Conservation (phyloP, 1,140 invertebrate species). For the Dolichoris vasculosae region DNA sequence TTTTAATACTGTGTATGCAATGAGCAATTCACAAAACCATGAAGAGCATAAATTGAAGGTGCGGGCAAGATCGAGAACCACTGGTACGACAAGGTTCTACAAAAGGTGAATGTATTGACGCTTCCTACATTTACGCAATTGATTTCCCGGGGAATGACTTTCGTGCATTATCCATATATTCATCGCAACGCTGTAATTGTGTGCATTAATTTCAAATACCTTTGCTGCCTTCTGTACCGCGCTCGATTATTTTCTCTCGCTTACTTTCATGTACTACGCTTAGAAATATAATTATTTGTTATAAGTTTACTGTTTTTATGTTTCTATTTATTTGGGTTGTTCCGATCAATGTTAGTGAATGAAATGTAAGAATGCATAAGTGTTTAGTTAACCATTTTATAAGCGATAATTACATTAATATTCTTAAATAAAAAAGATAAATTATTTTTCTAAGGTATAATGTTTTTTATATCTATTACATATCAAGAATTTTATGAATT, state of each 20-base stretch:
- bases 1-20: too few species aligned
- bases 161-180: conserved; percentile 59
- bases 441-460: not conserved
- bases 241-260: not conserved
- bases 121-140: conserved; percentile 73
- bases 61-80: conserved; percentile 59
- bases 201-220: not conserved
- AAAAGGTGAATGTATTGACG: conserved; percentile 73
- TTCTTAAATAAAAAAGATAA: not conserved
- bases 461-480: not conserved
- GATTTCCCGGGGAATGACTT: conserved; percentile 62
- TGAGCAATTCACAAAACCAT: not conserved
- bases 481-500: not conserved
- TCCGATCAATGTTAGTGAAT: not conserved
- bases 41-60: not conserved
- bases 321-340: not conserved
- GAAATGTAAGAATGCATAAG: not conserved
- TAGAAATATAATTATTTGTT: conserved; percentile 56
- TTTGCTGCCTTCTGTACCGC: not conserved
- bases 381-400: not conserved
- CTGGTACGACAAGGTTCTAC: conserved; percentile 67
- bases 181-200: not conserved
- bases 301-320: conserved; percentile 36
- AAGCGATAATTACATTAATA: not conserved
- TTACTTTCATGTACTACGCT: not conserved